phyloP scores from a whole-genome alignment of 2,888 invertebrate genomes.

The Platycnemis pennipes region DNA sequence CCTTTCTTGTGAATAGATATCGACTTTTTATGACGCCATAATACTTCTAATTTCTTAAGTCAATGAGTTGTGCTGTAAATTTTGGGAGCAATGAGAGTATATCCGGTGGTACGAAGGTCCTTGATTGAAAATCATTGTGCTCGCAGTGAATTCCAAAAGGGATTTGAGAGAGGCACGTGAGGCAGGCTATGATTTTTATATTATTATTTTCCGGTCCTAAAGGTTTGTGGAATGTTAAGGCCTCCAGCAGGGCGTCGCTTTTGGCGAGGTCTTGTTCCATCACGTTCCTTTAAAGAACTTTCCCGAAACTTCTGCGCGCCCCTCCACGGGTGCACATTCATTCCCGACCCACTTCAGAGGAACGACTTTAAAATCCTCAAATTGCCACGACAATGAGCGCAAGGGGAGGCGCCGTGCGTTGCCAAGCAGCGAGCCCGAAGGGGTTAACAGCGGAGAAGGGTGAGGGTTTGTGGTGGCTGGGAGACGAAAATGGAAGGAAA shows the following conservation, averaged over 20 bases:
- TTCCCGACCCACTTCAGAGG: conserved; percentile 13
- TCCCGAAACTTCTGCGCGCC: background rate
- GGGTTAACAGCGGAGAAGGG: background rate
- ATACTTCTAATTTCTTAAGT: no score
- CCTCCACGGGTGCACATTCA: background rate
- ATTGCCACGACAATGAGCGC: background rate
- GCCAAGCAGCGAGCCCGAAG: background rate
- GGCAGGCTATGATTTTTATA: background rate
- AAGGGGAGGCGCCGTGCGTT: background rate
- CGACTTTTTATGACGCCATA: no score
- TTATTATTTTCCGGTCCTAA: background rate
- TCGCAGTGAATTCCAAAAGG: no score
- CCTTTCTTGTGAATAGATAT: no score
- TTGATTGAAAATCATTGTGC: no score
- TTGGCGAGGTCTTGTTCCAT: background rate
- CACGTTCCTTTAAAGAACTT: background rate
- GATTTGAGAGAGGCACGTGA: no score
- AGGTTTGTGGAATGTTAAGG: background rate
- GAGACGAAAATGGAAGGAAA: background rate
- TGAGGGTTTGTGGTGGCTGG: background rate
- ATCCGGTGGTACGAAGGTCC: no score
- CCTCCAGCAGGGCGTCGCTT: background rate
- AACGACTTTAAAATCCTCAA: background rate
- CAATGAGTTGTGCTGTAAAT: no score
- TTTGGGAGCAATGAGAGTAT: no score